These are phyloP conservation scores for Paracyclopina nana DNA, from an alignment of 1,140 invertebrate species.

Conservation along the genomic window DNA sequence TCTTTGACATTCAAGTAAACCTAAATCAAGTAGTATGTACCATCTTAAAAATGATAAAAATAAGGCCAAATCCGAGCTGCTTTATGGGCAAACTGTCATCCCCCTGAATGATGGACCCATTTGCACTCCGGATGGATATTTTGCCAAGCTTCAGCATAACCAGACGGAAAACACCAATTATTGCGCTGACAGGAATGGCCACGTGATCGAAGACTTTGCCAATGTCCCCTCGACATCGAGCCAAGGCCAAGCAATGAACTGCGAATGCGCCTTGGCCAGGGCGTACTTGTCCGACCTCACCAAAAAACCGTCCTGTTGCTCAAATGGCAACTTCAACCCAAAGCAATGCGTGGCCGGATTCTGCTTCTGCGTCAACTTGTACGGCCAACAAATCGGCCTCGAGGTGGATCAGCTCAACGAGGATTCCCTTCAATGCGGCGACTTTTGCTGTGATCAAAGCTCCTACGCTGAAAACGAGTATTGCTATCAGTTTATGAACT, in stretches of 20 bases:
- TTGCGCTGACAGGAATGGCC: background rate
- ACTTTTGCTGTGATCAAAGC: too few relatives aligned
- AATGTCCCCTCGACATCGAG: background rate
- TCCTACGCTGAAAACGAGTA: too few relatives aligned
- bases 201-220: background rate
- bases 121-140: background rate
- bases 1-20: too few relatives aligned
- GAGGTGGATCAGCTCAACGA: constrained; percentile 1
- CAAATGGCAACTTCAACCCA: background rate
- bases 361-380: background rate
- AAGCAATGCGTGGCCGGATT: background rate
- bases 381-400: background rate
- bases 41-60: background rate
- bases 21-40: too few relatives aligned
- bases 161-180: background rate
- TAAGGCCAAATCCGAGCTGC: background rate
- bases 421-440: too few relatives aligned
- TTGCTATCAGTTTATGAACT: too few relatives aligned
- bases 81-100: background rate
- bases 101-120: background rate
- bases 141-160: background rate
- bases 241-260: background rate
- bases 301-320: background rate
- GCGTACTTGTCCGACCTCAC: background rate
- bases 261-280: background rate